Conservation (phyloP, 2,888 invertebrate species). For the Crematogaster levior region DNA sequence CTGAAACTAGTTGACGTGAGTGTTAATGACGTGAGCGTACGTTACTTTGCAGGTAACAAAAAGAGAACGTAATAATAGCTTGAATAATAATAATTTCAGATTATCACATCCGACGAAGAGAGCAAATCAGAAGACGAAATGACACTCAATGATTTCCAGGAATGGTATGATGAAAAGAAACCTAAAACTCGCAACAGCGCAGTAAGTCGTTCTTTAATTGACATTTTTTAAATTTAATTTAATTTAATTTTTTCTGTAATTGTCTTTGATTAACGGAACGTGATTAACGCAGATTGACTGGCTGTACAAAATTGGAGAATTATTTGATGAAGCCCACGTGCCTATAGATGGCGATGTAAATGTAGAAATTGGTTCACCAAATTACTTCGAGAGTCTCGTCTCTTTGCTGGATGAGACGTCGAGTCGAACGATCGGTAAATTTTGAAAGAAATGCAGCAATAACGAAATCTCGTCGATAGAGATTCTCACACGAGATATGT, state of each 20-base stretch:
- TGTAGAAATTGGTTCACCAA: background rate
- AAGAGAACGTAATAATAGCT: background rate
- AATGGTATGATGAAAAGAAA: constrained; percentile 27
- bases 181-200: background rate
- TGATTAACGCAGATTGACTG: constrained; percentile 57
- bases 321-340: constrained; percentile 36
- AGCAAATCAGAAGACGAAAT: background rate
- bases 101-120: background rate
- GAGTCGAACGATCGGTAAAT: constrained; percentile 59
- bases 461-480: background rate
- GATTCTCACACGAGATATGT: background rate
- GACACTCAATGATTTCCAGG: constrained; percentile 46
- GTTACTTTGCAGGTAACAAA: background rate
- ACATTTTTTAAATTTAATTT: no score
- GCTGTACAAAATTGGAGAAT: constrained; percentile 43
- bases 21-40: constrained; percentile 36
- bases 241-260: background rate
- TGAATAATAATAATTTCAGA: constrained; percentile 23
- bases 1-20: constrained; percentile 39
- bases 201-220: constrained; percentile 22
- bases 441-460: background rate
- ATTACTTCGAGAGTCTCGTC: constrained; percentile 39
- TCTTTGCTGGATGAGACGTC: constrained; percentile 57
- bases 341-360: constrained; percentile 4
- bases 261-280: background rate